Conservation (phyloP, 2,888 invertebrate genomes). For the Cremastinae sp. region DNA sequence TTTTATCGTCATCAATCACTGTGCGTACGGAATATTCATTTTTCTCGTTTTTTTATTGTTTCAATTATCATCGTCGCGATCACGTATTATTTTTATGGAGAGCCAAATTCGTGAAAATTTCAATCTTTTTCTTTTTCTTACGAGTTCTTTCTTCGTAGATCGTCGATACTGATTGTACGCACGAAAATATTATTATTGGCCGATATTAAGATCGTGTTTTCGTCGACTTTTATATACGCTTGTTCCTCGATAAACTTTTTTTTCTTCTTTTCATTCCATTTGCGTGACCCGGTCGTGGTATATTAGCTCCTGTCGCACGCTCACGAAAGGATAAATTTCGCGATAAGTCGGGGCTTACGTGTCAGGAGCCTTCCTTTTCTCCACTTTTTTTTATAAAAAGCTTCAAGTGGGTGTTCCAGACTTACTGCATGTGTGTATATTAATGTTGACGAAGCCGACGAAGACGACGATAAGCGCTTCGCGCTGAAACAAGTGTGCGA, state of each 20-base stretch:
- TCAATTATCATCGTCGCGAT: too few species aligned
- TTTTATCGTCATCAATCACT: too few species aligned
- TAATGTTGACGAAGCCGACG: slow-evolving; percentile 29
- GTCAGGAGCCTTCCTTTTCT: background rate
- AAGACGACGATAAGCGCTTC: slow-evolving; percentile 31
- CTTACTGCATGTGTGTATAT: slow-evolving; percentile 39
- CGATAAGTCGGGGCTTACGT: slow-evolving; percentile 46
- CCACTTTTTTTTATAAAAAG: slow-evolving; percentile 16
- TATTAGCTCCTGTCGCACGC: slow-evolving; percentile 41
- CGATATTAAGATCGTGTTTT: background rate
- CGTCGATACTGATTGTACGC: slow-evolving; percentile 13
- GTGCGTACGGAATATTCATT: too few species aligned
- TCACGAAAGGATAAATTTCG: slow-evolving; percentile 44
- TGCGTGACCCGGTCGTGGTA: slow-evolving; percentile 49
- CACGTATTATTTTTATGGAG: too few species aligned
- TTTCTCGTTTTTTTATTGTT: too few species aligned
- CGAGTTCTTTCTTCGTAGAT: slow-evolving; percentile 3
- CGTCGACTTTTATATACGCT: background rate
- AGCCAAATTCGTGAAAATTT: slow-evolving; percentile 2
- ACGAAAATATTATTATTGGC: slow-evolving; percentile 14
- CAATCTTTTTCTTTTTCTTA: background rate
- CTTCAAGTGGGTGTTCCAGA: slow-evolving; percentile 15
- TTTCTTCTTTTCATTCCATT: slow-evolving; percentile 3
- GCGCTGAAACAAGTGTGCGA: background rate
- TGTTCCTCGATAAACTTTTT: slow-evolving; percentile 16